Evolutionary conservation across 2,797 vertebrate species (phyloP).

Genomic region (Premnoplex brunnescens): DNA sequence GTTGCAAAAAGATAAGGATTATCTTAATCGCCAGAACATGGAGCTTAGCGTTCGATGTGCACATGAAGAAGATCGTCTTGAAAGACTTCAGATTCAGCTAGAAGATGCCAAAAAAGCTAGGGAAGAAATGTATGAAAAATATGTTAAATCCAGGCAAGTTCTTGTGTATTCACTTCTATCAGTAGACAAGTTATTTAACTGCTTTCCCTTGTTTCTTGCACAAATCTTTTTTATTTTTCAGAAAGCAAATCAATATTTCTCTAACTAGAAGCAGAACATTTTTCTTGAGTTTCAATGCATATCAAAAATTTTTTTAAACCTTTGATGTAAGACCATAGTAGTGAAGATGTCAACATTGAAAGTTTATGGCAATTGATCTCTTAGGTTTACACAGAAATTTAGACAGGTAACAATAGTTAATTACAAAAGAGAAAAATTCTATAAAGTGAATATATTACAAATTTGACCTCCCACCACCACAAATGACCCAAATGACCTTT

Average conservation of each 20-base stretch:
- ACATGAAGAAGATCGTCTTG: constrained; percentile 90
- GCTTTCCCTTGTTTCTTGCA: background rate
- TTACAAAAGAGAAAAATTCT: background rate
- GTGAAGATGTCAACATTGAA: background rate
- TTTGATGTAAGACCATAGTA: background rate
- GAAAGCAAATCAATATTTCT: background rate
- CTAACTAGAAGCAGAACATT: background rate
- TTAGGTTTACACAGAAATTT: background rate
- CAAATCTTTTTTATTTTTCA: background rate
- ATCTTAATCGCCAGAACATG: constrained; percentile 92
- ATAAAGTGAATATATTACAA: background rate
- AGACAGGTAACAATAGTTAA: background rate
- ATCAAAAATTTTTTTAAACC: background rate
- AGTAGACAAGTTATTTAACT: background rate
- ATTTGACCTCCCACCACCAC: background rate
- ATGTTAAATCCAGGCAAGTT: constrained; percentile 89
- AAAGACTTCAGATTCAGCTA: constrained; percentile 90
- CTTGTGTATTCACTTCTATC: background rate
- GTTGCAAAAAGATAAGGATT: constrained; percentile 97
- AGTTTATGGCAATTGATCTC: background rate
- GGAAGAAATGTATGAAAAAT: constrained; percentile 96
- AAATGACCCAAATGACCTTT: background rate
- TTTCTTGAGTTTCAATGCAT: background rate
- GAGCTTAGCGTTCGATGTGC: constrained; percentile 93
- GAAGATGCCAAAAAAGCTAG: constrained; percentile 92